These are phyloP conservation scores for Isichthys henryi DNA, from an alignment of 2,113 vertebrate species.

Conservation along the genomic window DNA sequence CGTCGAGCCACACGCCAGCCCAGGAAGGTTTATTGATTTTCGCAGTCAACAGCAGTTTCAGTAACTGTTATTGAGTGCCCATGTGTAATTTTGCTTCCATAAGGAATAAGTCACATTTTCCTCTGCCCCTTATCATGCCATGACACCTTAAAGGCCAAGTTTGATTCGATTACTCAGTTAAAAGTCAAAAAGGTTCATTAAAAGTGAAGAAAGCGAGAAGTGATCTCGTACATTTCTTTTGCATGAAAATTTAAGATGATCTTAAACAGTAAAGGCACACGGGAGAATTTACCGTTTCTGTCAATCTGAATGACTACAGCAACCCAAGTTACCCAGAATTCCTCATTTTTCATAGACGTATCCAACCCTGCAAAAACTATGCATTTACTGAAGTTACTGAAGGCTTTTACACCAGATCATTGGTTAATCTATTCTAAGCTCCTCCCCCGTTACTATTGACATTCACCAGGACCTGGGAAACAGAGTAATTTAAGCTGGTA, in stretches of 20 bases:
- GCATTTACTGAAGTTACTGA: constrained; percentile 13
- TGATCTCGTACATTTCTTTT: neutral
- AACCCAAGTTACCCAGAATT: neutral
- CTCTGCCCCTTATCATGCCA: neutral
- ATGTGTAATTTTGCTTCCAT: neutral
- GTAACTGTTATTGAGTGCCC: neutral
- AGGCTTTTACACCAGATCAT: constrained; percentile 1
- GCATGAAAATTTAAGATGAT: neutral
- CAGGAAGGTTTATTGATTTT: neutral
- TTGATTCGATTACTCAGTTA: neutral
- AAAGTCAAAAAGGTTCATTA: neutral
- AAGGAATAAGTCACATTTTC: neutral
- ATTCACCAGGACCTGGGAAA: neutral
- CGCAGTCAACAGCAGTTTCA: neutral
- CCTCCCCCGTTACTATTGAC: constrained; percentile 17
- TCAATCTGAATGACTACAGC: neutral
- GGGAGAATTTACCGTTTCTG: neutral
- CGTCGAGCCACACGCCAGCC: neutral
- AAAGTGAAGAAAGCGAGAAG: neutral
- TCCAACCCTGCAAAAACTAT: neutral
- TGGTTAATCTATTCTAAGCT: constrained; percentile 6
- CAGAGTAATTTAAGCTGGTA: neutral
- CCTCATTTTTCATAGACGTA: neutral
- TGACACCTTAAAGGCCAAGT: neutral
- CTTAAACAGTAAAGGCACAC: neutral